Evolutionary conservation across 2,888 invertebrate species (phyloP), one percentile per base, ranked within the genome.

Genomic region (Cosmia trapezina): DNA sequence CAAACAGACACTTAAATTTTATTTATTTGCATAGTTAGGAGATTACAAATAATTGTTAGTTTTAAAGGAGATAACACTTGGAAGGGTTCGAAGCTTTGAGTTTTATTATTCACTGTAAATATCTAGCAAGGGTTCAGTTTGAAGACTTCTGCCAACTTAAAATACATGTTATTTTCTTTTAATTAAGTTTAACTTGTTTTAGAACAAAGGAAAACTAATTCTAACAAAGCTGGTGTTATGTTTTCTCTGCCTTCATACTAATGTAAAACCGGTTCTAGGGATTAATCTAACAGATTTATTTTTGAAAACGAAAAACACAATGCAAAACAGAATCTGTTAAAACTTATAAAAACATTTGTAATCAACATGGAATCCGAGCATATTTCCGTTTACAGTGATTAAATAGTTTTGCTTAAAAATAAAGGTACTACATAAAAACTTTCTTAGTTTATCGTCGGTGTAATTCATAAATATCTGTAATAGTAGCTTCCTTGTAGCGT

Each of bases 391-490:
- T 67, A 45, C n/a, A 74, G 41, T 59, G n/a, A 63, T 57, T 59
- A 45, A 78, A 45, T 65, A 22, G n/a, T 74, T 67, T 51, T 33
- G 59, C 57, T 59, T 60, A 7, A 14, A 49, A 49, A 65, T 11
- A 61, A 61, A 73, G 37, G 2, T 28, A 28, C 28, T 12, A n/a
- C 33, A 61, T 14, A 64, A 56, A 61, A 69, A 53, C 22, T 22
- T 61, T 51, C 22, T 53, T 41, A 64, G 43, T 80, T 65, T 56
- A 63, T 53, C 17, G 47, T 45, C 53, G 19, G 64, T 12, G 33
- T 43, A 43, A 53, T 63, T 73, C n/a, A 59, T 54, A 63, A 64
- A 65, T 66, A 76, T 76, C 12, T 60, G 17, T 19, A 41, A 53
- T 57, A 37, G 45, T 61, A 45, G 54, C 54, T 69, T 69, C 60